Percentiles rank a stretch among this genome's conserved stretches.
These are phyloP conservation scores for Amyelois transitella DNA, from an alignment of 1,140 invertebrate species.

Conservation along the genomic window DNA sequence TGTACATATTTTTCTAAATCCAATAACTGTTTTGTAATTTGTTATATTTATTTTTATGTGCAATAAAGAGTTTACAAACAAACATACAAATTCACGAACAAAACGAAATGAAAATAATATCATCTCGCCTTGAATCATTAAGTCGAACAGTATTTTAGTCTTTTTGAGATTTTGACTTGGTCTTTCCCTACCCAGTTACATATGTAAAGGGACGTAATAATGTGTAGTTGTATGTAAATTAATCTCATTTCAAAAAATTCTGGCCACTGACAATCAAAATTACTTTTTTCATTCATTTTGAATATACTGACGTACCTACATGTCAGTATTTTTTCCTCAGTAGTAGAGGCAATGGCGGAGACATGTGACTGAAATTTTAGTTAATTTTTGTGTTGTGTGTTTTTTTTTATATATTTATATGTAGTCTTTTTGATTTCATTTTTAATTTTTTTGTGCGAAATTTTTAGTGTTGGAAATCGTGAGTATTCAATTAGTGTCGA, in stretches of 20 bases:
- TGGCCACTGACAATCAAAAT: neutral
- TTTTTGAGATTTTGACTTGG: too few relatives aligned
- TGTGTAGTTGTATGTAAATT: too few relatives aligned
- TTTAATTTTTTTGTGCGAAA: constrained; percentile 56
- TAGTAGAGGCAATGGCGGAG: constrained; percentile 48
- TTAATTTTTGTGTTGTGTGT: constrained; percentile 68
- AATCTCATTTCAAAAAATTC: neutral
- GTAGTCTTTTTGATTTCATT: constrained; percentile 60
- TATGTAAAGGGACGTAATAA: too few relatives aligned
- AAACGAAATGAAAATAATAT: too few relatives aligned
- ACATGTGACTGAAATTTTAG: constrained; percentile 68
- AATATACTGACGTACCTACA: neutral
- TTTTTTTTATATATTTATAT: constrained; percentile 56
- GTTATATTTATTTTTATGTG: too few relatives aligned
- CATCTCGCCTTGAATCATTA: too few relatives aligned
- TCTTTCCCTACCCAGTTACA: too few relatives aligned
- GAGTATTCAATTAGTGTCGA: neutral
- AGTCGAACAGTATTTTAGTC: too few relatives aligned
- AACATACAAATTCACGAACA: too few relatives aligned
- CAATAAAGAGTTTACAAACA: too few relatives aligned
- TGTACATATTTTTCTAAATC: too few relatives aligned
- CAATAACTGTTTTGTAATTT: too few relatives aligned
- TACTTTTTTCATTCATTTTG: neutral
- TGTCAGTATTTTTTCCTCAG: constrained; percentile 26
- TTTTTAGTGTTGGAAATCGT: constrained; percentile 42